Percentiles rank a stretch among this genome's conserved stretches.
Evolutionary conservation across 2,113 vertebrate species (phyloP).

Genomic region (rat (Rattus norvegicus)): DNA sequence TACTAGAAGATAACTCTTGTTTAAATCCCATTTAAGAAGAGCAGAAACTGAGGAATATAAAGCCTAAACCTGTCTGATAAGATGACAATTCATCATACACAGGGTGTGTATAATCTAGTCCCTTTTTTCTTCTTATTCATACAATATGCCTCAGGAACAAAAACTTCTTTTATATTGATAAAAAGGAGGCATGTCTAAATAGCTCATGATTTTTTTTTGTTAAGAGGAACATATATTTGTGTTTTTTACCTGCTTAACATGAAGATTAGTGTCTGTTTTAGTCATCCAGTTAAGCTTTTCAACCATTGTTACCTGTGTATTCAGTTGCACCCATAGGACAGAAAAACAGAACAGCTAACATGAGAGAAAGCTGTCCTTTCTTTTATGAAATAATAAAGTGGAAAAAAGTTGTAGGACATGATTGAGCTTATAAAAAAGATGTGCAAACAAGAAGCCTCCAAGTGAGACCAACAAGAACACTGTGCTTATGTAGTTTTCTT

Average conservation of each 20-base stretch:
- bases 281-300: background rate
- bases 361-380: background rate
- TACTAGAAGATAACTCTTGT: background rate
- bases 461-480: slow-evolving; percentile 41
- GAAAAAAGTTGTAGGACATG: slow-evolving; percentile 41
- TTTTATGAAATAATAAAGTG: slow-evolving; percentile 53
- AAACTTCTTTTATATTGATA: background rate
- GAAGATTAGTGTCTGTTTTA: slow-evolving; percentile 18
- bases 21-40: background rate
- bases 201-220: background rate
- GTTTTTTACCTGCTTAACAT: background rate
- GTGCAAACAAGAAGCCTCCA: slow-evolving; percentile 43
- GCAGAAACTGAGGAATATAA: background rate
- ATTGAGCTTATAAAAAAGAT: slow-evolving; percentile 55
- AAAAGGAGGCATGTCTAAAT: slow-evolving; percentile 20
- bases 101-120: background rate
- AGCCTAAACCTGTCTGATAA: background rate
- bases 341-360: slow-evolving; percentile 20
- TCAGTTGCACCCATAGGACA: slow-evolving; percentile 25
- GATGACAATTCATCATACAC: background rate
- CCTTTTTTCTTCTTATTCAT: background rate
- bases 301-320: slow-evolving; percentile 1
- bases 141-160: background rate
- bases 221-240: background rate
- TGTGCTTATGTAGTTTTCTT: slow-evolving; percentile 34